A percentile compares a stretch with the other conserved stretches of the same genome.
Conservation (phyloP, 2,113 vertebrate species). For the Brachyistius frenatus region DNA sequence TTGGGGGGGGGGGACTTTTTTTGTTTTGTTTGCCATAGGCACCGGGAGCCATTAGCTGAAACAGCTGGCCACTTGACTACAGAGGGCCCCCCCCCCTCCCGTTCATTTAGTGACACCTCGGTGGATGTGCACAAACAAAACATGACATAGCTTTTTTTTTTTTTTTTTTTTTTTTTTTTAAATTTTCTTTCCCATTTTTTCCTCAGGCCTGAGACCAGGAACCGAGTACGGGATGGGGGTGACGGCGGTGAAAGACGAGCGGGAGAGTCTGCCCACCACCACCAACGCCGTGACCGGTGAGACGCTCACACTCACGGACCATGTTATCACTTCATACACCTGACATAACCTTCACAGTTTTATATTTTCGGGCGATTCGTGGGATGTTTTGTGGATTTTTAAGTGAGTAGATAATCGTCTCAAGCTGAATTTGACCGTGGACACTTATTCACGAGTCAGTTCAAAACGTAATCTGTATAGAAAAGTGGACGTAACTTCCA, state of each 20-base stretch:
- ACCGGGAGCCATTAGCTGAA: constrained; percentile 53
- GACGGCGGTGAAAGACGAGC: constrained; percentile 92
- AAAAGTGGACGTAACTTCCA: too few species aligned
- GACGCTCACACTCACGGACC: constrained; percentile 18
- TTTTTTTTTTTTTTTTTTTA: too few species aligned
- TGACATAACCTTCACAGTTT: too few species aligned
- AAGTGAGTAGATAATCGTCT: too few species aligned
- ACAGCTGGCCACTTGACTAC: constrained; percentile 69
- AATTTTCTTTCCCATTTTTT: not conserved
- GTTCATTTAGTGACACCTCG: constrained; percentile 48
- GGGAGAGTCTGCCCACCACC: constrained; percentile 92
- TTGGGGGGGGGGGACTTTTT: too few species aligned
- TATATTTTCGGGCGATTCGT: too few species aligned
- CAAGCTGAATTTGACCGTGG: too few species aligned
- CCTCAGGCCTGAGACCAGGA: constrained; percentile 91
- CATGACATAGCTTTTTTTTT: constrained; percentile 44
- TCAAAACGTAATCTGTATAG: too few species aligned
- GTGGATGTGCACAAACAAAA: constrained; percentile 44
- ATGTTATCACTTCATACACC: too few species aligned
- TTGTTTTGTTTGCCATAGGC: constrained; percentile 40
- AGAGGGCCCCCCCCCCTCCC: constrained; percentile 32
- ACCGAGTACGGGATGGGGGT: constrained; percentile 97
- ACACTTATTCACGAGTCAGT: too few species aligned
- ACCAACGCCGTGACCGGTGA: constrained; percentile 96
- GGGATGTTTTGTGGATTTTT: too few species aligned